A percentile compares a stretch with the other conserved stretches of the same genome.
Conservation (phyloP, 2,888 invertebrate genomes). For the Lamellibrachia columna region DNA sequence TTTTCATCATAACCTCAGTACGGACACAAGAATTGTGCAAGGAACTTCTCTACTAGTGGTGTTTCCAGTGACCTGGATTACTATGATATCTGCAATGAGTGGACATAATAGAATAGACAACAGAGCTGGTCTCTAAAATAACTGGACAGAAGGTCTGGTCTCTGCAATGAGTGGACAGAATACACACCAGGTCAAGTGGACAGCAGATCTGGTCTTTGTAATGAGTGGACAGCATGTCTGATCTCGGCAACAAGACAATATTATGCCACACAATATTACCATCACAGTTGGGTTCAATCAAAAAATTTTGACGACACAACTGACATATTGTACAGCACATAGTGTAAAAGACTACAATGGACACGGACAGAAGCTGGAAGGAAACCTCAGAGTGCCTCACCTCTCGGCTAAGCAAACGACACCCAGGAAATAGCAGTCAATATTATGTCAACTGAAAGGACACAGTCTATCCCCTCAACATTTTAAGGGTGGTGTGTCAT, state of each 20-base stretch:
- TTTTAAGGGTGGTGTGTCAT: not conserved
- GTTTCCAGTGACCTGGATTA: not conserved
- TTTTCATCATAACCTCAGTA: not conserved
- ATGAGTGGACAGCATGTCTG: not conserved
- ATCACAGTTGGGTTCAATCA: not conserved
- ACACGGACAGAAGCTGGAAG: not conserved
- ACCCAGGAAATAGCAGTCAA: not conserved
- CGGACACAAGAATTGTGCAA: not conserved
- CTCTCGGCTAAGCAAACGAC: not conserved
- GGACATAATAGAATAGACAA: not conserved
- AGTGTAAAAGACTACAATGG: not conserved
- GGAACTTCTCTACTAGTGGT: not conserved
- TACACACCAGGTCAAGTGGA: not conserved
- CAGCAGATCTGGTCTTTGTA: conserved; percentile 11
- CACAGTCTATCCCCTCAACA: not conserved
- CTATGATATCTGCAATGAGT: not conserved
- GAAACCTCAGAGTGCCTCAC: not conserved
- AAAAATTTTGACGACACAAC: not conserved
- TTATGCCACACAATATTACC: not conserved
- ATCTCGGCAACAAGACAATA: not conserved
- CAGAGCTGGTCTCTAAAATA: not conserved
- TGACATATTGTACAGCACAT: not conserved
- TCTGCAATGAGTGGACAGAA: not conserved
- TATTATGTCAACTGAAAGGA: not conserved
- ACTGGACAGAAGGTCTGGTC: not conserved